phyloP scores from a whole-genome alignment of 2,888 invertebrate species.

The Cryptops parisi region DNA sequence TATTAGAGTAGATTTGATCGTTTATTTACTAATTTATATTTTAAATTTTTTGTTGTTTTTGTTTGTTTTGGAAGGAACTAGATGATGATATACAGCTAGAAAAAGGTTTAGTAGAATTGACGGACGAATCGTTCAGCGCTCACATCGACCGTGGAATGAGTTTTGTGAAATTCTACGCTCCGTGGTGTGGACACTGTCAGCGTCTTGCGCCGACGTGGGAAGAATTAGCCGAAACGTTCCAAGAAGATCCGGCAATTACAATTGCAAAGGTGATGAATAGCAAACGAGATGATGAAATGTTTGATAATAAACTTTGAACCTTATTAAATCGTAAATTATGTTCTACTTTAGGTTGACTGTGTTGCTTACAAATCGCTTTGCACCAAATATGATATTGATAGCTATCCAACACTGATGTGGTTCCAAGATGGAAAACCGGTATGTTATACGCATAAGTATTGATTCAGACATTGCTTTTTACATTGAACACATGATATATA shows the following conservation, averaged over 20 bases:
- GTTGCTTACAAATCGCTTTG: slow-evolving; percentile 59
- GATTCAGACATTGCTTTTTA: too few relatives aligned
- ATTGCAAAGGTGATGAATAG: slow-evolving; percentile 45
- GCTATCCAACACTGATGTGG: slow-evolving; percentile 77
- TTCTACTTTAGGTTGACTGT: slow-evolving; percentile 50
- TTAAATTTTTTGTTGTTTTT: background rate
- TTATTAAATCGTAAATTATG: background rate
- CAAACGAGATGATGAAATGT: background rate
- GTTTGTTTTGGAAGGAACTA: background rate
- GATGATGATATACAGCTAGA: slow-evolving; percentile 26
- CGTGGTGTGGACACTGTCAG: slow-evolving; percentile 81
- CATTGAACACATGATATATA: too few relatives aligned
- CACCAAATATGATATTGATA: slow-evolving; percentile 62
- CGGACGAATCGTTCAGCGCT: slow-evolving; percentile 57
- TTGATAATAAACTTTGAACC: background rate
- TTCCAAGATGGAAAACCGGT: slow-evolving; percentile 73
- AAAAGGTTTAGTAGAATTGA: slow-evolving; percentile 52
- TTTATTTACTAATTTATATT: too few relatives aligned
- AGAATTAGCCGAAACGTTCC: slow-evolving; percentile 53
- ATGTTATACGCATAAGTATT: too few relatives aligned
- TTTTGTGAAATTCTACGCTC: slow-evolving; percentile 82
- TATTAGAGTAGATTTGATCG: too few relatives aligned
- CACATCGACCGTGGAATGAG: slow-evolving; percentile 57
- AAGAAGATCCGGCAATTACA: slow-evolving; percentile 48
- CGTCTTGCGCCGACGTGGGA: slow-evolving; percentile 73